Evolutionary conservation across 2,797 vertebrate genomes (phyloP).

Genomic region (Mionectes olivaceus): DNA sequence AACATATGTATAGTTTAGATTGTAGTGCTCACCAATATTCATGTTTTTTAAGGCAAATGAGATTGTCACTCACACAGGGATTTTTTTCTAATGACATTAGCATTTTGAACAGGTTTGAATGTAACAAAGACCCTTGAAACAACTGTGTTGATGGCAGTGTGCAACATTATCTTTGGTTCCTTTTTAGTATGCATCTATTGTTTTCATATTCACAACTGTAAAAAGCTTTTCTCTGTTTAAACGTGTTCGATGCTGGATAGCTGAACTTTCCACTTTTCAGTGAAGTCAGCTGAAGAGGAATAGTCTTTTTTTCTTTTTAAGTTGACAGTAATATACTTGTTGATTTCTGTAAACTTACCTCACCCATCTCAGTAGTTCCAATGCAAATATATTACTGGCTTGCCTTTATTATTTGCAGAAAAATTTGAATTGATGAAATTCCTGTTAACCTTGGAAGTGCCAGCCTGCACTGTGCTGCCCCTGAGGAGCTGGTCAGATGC

Average conservation of each 20-base stretch:
- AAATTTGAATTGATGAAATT: neutral
- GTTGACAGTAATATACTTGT: neutral
- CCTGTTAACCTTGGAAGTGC: neutral
- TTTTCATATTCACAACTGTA: neutral
- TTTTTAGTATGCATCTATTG: neutral
- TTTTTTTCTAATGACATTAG: neutral
- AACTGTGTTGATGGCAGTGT: neutral
- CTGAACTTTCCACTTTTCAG: neutral
- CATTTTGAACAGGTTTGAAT: neutral
- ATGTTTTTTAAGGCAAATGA: neutral
- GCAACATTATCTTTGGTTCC: neutral
- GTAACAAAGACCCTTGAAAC: neutral
- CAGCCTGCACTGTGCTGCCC: accelerated
- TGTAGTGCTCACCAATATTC: neutral
- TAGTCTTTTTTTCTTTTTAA: neutral
- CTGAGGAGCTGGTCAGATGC: neutral
- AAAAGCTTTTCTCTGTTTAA: neutral
- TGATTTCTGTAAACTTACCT: neutral
- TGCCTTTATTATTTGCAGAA: neutral
- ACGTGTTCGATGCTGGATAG: neutral
- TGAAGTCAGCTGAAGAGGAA: neutral
- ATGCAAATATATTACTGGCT: neutral
- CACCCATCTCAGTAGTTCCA: neutral
- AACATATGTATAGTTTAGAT: neutral
- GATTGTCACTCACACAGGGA: neutral